Evolutionary conservation across 2,113 vertebrate species (phyloP).

Genomic region (Vulpes lagopus): DNA sequence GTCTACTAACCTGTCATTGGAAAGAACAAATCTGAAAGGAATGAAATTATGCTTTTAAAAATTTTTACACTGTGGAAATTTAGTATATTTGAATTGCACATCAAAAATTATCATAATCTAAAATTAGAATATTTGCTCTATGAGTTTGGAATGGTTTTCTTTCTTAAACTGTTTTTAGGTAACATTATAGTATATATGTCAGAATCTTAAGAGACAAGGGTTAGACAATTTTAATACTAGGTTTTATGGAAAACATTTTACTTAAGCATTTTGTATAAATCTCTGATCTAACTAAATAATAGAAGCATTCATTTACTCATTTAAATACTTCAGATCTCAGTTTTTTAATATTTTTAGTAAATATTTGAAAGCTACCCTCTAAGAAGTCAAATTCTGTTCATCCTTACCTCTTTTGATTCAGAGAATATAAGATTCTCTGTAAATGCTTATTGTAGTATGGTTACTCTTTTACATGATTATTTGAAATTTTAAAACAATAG

Average conservation of each 20-base stretch:
- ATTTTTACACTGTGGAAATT: background rate
- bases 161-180: background rate
- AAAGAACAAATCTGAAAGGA: conserved; percentile 33
- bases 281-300: conserved; percentile 47
- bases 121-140: conserved; percentile 10
- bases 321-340: conserved; percentile 50
- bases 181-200: background rate
- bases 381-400: conserved; percentile 61
- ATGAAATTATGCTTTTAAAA: conserved; percentile 27
- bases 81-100: background rate
- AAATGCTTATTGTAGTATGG: conserved; percentile 31
- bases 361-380: conserved; percentile 23
- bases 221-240: conserved; percentile 49
- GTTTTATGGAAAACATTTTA: conserved; percentile 47
- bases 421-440: background rate
- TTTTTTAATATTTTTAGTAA: conserved; percentile 72
- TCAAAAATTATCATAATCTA: background rate
- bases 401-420: conserved; percentile 50
- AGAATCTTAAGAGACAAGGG: conserved; percentile 16
- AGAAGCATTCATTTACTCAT: conserved; percentile 23
- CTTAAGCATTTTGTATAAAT: conserved; percentile 55
- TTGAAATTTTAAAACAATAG: conserved; percentile 55
- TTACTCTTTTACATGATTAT: conserved; percentile 3
- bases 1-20: background rate
- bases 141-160: background rate